Evolutionary conservation across 2,797 vertebrate genomes (phyloP).

Genomic region (Falco peregrinus): DNA sequence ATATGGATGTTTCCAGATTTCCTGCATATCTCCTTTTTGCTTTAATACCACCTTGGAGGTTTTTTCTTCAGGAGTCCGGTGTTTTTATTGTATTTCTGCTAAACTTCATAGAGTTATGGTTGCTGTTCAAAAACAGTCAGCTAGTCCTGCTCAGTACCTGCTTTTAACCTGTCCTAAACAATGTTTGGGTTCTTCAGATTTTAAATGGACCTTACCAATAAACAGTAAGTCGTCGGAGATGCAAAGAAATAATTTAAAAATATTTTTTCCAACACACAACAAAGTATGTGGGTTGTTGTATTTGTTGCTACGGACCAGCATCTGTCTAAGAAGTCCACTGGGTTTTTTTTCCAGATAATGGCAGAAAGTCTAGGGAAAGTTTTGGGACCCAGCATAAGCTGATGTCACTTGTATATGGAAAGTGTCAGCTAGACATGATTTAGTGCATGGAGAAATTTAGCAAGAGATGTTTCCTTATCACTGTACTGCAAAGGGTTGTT

Average conservation of each 20-base stretch:
- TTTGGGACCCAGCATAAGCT: neutral
- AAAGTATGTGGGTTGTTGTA: accelerated
- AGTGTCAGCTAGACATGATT: neutral
- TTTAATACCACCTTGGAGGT: neutral
- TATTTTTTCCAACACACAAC: neutral
- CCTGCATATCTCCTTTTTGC: neutral
- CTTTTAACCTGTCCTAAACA: neutral
- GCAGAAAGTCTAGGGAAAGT: neutral
- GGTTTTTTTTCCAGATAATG: neutral
- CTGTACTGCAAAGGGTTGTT: neutral
- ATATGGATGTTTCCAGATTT: neutral
- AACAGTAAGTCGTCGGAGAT: neutral
- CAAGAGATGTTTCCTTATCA: neutral
- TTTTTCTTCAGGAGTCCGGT: neutral
- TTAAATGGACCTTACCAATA: neutral
- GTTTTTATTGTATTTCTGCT: neutral
- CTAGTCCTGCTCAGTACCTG: neutral
- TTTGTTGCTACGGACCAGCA: neutral
- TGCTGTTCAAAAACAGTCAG: neutral
- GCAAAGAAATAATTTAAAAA: neutral
- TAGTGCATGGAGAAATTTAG: neutral
- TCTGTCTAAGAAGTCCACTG: neutral
- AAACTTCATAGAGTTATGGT: neutral
- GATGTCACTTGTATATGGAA: neutral
- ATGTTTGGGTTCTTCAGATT: neutral